These are phyloP conservation scores for Sapayoa aenigma DNA, from an alignment of 2,113 vertebrate species.

Conservation along the genomic window DNA sequence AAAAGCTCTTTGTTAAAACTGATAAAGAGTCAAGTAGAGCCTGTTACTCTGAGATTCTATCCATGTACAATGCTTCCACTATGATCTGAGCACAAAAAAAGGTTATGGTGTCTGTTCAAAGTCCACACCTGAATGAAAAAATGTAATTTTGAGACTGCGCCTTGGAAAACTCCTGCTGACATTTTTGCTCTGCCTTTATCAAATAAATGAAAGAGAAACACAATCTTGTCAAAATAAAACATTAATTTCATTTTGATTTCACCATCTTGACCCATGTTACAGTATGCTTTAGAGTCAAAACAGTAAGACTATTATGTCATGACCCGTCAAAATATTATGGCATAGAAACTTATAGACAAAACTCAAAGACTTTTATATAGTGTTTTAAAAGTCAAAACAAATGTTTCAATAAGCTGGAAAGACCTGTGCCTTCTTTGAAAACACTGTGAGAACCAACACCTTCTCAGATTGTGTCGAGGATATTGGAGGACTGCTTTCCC, in stretches of 20 bases:
- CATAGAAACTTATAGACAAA: slow-evolving; percentile 43
- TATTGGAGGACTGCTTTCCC: neutral
- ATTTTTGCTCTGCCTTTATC: slow-evolving; percentile 34
- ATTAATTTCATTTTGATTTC: slow-evolving; percentile 37
- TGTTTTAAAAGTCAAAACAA: slow-evolving; percentile 37
- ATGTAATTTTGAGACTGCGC: neutral
- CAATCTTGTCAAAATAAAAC: slow-evolving; percentile 46
- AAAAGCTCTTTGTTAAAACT: neutral
- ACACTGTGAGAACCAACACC: neutral
- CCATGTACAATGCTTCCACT: neutral
- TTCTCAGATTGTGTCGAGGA: neutral
- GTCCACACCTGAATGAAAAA: neutral
- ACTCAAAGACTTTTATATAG: slow-evolving; percentile 8
- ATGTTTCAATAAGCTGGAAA: slow-evolving; percentile 23
- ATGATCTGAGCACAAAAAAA: neutral
- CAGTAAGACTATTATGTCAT: slow-evolving; percentile 26
- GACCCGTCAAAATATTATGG: slow-evolving; percentile 39
- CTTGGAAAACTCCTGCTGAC: neutral
- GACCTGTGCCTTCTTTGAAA: slow-evolving; percentile 12
- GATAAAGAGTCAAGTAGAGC: neutral
- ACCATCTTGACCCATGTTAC: slow-evolving; percentile 26
- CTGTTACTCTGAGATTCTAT: neutral
- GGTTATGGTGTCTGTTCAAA: neutral
- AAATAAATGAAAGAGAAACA: slow-evolving; percentile 43
- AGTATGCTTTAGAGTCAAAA: slow-evolving; percentile 50